Evolutionary conservation across 2,888 invertebrate species (phyloP), one percentile per base, ranked within the genome.

Genomic region (Aphidoletes aphidimyza): DNA sequence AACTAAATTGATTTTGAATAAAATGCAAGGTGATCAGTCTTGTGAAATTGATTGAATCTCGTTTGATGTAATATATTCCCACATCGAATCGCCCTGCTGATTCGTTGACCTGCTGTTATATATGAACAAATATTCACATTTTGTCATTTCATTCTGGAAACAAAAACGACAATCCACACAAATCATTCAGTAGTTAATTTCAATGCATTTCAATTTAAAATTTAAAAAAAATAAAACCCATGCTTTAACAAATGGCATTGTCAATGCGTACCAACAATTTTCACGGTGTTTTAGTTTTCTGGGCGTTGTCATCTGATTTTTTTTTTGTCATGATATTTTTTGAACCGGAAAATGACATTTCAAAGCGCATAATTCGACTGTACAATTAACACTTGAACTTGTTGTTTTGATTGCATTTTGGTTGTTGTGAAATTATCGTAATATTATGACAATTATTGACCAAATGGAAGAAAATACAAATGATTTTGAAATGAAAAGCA

Each of bases 261-360:
- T 36, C 81, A 81, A 22, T 37, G 81, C 37, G 37, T 11, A 81
- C 19, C n/a, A 36, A n/a, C 37, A 37, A 81, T 81, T 81, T 81
- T 81, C 36, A 81, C 81, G 81, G 37, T 81, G 36, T n/a, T 37
- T 36, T 81, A 37, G 37, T 81, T 81, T 69, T 81, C 37, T 36
- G 22, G 81, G 81, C 39, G 81, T 81, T 81, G 81, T 81, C 81
- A 81, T 6, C 36, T 22, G 37, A 34, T 14, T 34, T 22, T 22
- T 30, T 30, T n/a, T n/a, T n/a, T n/a, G n/a, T n/a, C n/a, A 36
- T 11, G 37, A 81, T 6, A 81, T n/a, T 19, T 11, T 22, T 11
- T 81, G 81, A 81, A 81, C 37, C 81, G 37, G 37, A 81, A 81
- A 81, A 81, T 37, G 22, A 8, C 36, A 81, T 69, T 37, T 78